phyloP scores from a whole-genome alignment of 2,113 vertebrate species.

The Dendrocopos noguchii region DNA sequence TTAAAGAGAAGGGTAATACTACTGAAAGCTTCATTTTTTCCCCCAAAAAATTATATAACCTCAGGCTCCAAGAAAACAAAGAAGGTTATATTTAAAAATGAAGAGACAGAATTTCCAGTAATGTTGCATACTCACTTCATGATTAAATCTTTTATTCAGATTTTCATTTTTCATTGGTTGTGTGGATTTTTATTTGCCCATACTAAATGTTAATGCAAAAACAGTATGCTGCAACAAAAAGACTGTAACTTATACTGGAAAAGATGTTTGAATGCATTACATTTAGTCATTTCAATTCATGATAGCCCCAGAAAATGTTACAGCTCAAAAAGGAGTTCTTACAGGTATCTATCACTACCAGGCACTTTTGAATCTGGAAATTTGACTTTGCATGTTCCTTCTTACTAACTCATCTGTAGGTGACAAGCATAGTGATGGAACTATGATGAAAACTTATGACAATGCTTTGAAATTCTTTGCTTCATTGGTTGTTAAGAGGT shows the following conservation, averaged over 20 bases:
- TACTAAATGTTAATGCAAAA: neutral
- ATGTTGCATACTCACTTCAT: neutral
- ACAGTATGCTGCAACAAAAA: neutral
- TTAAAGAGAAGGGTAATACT: neutral
- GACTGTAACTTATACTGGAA: neutral
- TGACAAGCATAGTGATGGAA: neutral
- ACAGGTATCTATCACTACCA: neutral
- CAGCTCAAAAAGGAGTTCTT: neutral
- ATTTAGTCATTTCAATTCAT: neutral
- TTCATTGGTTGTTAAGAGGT: neutral
- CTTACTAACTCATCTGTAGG: neutral
- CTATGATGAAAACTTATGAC: neutral
- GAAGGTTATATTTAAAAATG: neutral
- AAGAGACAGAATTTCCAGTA: neutral
- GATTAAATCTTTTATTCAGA: neutral
- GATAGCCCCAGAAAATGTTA: neutral
- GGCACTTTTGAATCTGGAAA: neutral
- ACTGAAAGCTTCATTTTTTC: neutral
- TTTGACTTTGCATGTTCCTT: neutral
- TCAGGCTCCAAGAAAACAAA: neutral
- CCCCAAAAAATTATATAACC: accelerated
- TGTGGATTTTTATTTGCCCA: neutral
- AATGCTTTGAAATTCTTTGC: accelerated
- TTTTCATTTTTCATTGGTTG: neutral
- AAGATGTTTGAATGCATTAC: neutral